Percentiles rank a stretch among this genome's conserved stretches.
These are phyloP conservation scores for Lasiurus borealis DNA, from an alignment of 2,113 vertebrate species.

Conservation along the genomic window DNA sequence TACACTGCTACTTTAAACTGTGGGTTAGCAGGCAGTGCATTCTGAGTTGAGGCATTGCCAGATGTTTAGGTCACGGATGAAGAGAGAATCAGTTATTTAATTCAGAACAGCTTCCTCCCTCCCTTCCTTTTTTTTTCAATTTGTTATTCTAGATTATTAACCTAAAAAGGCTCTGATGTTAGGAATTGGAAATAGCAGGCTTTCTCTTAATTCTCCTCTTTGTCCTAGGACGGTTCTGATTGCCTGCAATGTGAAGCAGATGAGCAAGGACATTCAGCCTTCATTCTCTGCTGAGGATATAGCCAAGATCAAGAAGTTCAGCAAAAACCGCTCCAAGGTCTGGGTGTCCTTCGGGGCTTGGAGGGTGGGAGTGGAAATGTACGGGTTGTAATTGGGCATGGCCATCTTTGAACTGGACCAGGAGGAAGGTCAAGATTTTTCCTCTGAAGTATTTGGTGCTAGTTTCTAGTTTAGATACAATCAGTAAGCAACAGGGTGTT, in stretches of 20 bases:
- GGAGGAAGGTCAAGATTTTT: neutral
- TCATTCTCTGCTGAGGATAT: constrained; percentile 93
- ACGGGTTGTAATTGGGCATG: neutral
- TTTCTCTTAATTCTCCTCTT: neutral
- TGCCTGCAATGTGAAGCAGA: constrained; percentile 95
- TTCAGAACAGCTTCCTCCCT: neutral
- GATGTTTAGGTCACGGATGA: neutral
- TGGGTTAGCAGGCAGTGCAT: neutral
- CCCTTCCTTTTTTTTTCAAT: rapidly evolving
- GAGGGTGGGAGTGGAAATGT: neutral
- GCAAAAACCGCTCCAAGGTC: constrained; percentile 92
- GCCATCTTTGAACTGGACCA: neutral
- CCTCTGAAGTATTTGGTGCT: neutral
- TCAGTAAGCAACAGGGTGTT: neutral
- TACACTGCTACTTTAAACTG: neutral
- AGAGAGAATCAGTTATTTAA: neutral
- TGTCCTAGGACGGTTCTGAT: constrained; percentile 95
- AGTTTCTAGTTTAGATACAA: neutral
- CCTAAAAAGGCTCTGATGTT: neutral
- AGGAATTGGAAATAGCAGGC: neutral
- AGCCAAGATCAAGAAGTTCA: constrained; percentile 97
- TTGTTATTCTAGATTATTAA: neutral
- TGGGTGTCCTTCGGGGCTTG: neutral
- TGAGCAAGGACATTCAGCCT: constrained; percentile 94
- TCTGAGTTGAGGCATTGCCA: neutral